These are phyloP conservation scores for Polyodon spathula DNA, from an alignment of 2,113 vertebrate species.

Conservation along the genomic window DNA sequence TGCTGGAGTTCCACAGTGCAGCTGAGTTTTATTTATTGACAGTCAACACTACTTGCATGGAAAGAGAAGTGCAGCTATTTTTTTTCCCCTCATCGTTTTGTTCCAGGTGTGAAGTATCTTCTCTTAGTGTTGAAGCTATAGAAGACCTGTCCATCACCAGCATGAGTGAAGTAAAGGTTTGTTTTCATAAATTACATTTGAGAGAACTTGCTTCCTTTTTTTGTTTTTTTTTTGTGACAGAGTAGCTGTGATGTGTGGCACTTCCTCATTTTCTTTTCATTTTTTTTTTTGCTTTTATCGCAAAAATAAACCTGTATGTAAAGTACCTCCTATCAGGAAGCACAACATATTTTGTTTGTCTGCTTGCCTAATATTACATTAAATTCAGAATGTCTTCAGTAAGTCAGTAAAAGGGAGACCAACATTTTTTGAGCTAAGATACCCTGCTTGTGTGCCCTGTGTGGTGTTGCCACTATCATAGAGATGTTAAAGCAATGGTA, in stretches of 20 bases:
- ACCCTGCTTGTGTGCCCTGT: too few species aligned
- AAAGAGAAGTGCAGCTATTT: neutral
- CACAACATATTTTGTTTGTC: too few species aligned
- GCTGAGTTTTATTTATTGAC: neutral
- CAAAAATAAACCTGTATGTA: too few species aligned
- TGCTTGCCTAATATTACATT: too few species aligned
- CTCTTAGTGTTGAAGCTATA: conserved; percentile 22
- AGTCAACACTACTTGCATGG: neutral
- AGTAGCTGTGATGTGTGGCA: neutral
- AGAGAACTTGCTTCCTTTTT: neutral
- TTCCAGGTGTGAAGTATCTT: conserved; percentile 41
- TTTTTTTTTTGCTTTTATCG: too few species aligned
- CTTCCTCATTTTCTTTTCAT: neutral
- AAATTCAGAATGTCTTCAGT: too few species aligned
- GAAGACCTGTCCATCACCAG: conserved; percentile 25
- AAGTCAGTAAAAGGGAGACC: too few species aligned
- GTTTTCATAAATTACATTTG: conserved; percentile 34
- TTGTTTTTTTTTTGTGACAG: neutral
- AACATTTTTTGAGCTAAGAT: too few species aligned
- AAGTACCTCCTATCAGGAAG: too few species aligned
- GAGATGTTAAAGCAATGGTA: too few species aligned
- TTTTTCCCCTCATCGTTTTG: conserved; percentile 14
- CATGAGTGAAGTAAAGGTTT: conserved; percentile 59
- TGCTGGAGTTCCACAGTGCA: neutral
- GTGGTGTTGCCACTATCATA: too few species aligned